Evolutionary conservation across 2,113 vertebrate genomes (phyloP).

Genomic region (Ariopsis seemanni): DNA sequence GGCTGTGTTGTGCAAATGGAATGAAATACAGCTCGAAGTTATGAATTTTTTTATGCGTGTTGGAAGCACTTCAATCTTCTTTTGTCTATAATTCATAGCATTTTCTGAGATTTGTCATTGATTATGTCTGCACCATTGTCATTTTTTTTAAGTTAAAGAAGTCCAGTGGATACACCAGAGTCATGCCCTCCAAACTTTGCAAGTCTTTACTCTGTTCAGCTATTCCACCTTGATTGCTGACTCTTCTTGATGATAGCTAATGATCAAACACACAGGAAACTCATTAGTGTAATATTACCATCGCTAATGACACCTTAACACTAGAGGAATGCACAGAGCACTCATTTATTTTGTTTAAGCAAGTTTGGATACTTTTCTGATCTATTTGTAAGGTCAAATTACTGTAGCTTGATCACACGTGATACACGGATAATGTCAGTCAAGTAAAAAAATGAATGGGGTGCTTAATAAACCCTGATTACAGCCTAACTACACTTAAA

Average conservation of each 20-base stretch:
- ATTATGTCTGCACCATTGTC: background rate
- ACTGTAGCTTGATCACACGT: background rate
- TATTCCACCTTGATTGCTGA: background rate
- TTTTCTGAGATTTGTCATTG: background rate
- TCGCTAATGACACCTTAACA: background rate
- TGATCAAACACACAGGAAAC: conserved; percentile 23
- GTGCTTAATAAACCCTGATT: too few species aligned
- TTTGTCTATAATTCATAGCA: background rate
- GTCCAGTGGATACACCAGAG: background rate
- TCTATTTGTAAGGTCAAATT: background rate
- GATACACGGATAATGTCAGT: background rate
- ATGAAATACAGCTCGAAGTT: conserved; percentile 32
- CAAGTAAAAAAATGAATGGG: background rate
- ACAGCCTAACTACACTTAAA: background rate
- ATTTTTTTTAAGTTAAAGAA: background rate
- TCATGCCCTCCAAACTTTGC: conserved; percentile 4
- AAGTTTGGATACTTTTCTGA: background rate
- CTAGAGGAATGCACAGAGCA: background rate
- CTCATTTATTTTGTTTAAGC: background rate
- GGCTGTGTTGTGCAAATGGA: conserved; percentile 19
- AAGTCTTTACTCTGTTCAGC: background rate
- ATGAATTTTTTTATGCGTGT: background rate
- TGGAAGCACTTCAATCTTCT: conserved; percentile 12
- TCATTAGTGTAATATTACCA: conserved; percentile 20
- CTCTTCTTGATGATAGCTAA: conserved; percentile 22